Base-by-base conservation (phyloP, 2,888 invertebrate genomes). In the Hybos culiciformis region DNA sequence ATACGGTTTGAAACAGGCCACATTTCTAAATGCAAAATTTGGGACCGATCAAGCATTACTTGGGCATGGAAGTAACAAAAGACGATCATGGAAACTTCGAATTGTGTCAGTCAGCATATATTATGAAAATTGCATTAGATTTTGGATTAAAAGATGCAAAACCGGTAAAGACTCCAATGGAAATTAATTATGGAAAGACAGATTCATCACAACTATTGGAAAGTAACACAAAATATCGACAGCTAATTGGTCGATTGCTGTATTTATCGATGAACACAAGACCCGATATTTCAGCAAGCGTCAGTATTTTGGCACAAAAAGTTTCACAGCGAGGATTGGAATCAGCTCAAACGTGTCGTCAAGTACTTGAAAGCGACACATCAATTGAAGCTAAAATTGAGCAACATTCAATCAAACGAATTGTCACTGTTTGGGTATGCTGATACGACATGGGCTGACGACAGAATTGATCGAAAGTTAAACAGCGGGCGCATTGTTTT, bases 401-500 rank as follows among this genome's bases (percentile, higher is more conserved):
- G 43, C 19, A 34, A 33, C 11, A 38, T 17, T 18, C 5, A 43
- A 20, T 18, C n/a, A 12, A 9, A 34, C 9, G 37, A 39, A 15
- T 24, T 5, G 7, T 17, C 24, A 20, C 37, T 43, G 23, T 38
- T 21, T 45, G n/a, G n/a, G n/a, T n/a, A n/a, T n/a, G n/a, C n/a
- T n/a, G n/a, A n/a, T n/a, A n/a, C n/a, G n/a, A n/a, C n/a, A n/a
- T n/a, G n/a, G n/a, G n/a, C n/a, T n/a, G n/a, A n/a, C n/a, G n/a
- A n/a, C n/a, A n/a, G n/a, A n/a, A n/a, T n/a, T n/a, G n/a, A n/a
- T n/a, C n/a, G n/a, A n/a, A n/a, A n/a, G n/a, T n/a, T n/a, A n/a
- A 33, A 45, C n/a, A 58, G 52, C 37, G 52, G 54, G 11, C 56
- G 58, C 46, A 58, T 57, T 34, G 53, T 54, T 49, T 59, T 54